A percentile compares a stretch with the other conserved stretches of the same genome.
These are phyloP conservation scores for Polydrusus pterygomalis DNA, from an alignment of 2,888 invertebrate species.

Conservation along the genomic window DNA sequence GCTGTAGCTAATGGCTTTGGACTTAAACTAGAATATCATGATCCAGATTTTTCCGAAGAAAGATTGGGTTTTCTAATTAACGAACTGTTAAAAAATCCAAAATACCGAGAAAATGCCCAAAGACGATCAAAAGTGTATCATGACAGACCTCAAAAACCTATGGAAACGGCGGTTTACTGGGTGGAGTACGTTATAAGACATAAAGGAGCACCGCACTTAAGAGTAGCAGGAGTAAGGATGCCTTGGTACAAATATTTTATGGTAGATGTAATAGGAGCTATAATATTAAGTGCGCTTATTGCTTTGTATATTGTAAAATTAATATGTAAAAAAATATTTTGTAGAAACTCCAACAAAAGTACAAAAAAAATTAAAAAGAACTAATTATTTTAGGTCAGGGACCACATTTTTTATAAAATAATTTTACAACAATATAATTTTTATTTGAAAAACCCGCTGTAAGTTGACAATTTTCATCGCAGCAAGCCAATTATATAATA, in stretches of 20 bases:
- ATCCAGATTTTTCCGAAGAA: constrained; percentile 39
- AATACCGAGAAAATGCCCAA: constrained; percentile 60
- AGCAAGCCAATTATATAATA: no score
- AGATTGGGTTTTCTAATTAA: constrained; percentile 20
- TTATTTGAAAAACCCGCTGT: no score
- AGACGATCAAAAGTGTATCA: constrained; percentile 60
- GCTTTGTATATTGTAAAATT: neutral
- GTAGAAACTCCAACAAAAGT: neutral
- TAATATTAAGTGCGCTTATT: constrained; percentile 13
- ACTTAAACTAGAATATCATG: constrained; percentile 31
- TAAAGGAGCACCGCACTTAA: no score
- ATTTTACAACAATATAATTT: no score
- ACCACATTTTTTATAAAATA: no score
- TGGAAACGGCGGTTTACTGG: no score
- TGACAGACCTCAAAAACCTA: constrained; percentile 58
- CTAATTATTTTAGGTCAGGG: no score
- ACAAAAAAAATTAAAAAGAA: neutral
- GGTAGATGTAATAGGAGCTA: no score
- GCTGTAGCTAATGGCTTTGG: constrained; percentile 64
- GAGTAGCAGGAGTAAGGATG: constrained; percentile 51
- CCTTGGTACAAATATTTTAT: constrained; percentile 63
- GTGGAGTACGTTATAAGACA: no score
- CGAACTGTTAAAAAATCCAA: constrained; percentile 45
- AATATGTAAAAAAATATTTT: constrained; percentile 15
- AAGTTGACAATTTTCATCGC: no score